Base-by-base conservation (phyloP, 2,888 invertebrate genomes). In the Troides aeacus region DNA sequence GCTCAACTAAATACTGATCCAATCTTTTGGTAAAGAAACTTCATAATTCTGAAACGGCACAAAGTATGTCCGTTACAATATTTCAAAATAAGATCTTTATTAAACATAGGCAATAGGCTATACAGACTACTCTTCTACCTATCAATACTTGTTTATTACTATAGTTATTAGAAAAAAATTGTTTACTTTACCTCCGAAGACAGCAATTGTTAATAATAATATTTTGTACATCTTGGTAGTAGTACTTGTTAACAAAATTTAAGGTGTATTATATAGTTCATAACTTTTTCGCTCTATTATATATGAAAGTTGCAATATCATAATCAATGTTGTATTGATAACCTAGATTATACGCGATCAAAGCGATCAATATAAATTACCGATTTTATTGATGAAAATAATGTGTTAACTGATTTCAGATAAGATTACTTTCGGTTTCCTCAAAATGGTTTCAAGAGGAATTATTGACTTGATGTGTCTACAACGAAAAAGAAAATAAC, bases 371-470 rank as follows among this genome's bases (percentile, higher is more conserved):
- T 62, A 62, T 23, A 70, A 64, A 57, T 42, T 42, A 57, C 66
- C 70, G 70, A 57, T 57, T 46, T 65, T 70, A 23, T 24, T 61
- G 18, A 50, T 7, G 6, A 53, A 53, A n/a, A n/a, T 46, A 62
- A 64, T 64, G 62, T 24, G 60, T 71, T 67, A 67, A 67, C 67
- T 67, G 64, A 67, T 61, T 23, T 7, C 3, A 2, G 70, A 71
- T 71, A 64, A 71, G 70, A 67, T 71, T 67, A 50, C 17, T 39
- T 36, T 42, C 58, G 30, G 61, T 70, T 57, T 67, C 64, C 67
- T 60, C 42, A 66, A 21, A 70, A 58, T 50, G 12, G 7, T 68
- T 68, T 58, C 12, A 24, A n/a, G 36, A 66, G 60, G 53, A 36
- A 42, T 70, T 63, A 57, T 21, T 59, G 57, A 12, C 23, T 15